phyloP scores from a whole-genome alignment of 2,888 invertebrate species.

The Eledone cirrhosa region DNA sequence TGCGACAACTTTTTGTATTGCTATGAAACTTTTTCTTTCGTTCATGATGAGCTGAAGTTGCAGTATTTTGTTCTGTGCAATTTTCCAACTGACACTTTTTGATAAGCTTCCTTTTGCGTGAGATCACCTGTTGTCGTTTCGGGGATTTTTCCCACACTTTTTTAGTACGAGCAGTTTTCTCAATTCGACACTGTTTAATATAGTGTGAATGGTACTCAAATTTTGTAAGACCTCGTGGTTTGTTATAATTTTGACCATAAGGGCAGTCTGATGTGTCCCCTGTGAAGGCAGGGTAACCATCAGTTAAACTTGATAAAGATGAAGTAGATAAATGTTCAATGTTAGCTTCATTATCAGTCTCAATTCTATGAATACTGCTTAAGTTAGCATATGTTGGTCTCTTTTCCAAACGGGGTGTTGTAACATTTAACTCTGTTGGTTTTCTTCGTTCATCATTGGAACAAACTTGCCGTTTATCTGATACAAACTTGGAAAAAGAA shows the following conservation, averaged over 20 bases:
- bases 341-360: not conserved
- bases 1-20: not conserved
- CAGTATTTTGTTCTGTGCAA: not conserved
- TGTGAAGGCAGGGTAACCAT: conserved; percentile 15
- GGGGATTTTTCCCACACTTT: conserved; percentile 20
- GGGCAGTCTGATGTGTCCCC: conserved; percentile 21
- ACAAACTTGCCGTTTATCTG: not conserved
- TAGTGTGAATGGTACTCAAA: conserved; percentile 19
- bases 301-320: conserved; percentile 17
- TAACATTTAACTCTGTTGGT: not conserved
- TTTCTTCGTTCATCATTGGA: not conserved
- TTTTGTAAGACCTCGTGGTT: conserved; percentile 10
- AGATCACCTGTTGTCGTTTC: not conserved
- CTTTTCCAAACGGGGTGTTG: conserved; percentile 16
- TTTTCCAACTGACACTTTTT: not conserved
- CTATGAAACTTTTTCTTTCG: not conserved
- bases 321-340: not conserved
- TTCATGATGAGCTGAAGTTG: not conserved
- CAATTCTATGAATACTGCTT: conserved; percentile 12
- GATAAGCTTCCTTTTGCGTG: conserved; percentile 16
- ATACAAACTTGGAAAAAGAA: not conserved
- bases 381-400: conserved; percentile 13
- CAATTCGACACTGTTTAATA: conserved; percentile 16
- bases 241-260: conserved; percentile 24
- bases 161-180: conserved; percentile 7